A percentile compares a stretch with the other conserved stretches of the same genome.
phyloP scores from a whole-genome alignment of 1,140 invertebrate species.

The Diploscapter pachys region DNA sequence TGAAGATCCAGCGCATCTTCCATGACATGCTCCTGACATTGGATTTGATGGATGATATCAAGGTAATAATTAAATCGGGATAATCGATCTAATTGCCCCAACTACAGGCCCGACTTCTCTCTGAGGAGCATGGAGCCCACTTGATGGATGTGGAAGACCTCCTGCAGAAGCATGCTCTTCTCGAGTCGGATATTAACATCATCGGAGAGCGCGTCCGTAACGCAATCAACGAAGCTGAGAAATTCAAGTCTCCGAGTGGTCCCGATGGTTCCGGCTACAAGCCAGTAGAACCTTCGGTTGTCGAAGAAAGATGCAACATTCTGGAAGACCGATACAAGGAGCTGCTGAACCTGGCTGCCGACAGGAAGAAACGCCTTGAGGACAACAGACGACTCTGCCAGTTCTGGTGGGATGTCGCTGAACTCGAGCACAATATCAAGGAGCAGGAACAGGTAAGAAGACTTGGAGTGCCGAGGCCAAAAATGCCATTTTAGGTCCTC shows the following conservation, averaged over 20 bases:
- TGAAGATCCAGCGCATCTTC: slow-evolving; percentile 97
- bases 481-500: slow-evolving; percentile 68
- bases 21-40: slow-evolving; percentile 90
- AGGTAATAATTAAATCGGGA: slow-evolving; percentile 46
- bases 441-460: slow-evolving; percentile 85
- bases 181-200: slow-evolving; percentile 97
- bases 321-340: slow-evolving; percentile 78
- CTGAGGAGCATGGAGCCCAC: slow-evolving; percentile 97
- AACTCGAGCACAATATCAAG: slow-evolving; percentile 99
- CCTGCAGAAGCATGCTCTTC: slow-evolving; percentile 91
- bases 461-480: slow-evolving; percentile 5
- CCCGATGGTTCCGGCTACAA: slow-evolving; percentile 73
- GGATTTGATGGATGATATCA: slow-evolving; percentile 81
- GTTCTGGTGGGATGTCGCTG: slow-evolving; percentile 99
- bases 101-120: slow-evolving; percentile 70
- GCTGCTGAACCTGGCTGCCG: slow-evolving; percentile 87
- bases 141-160: slow-evolving; percentile 98
- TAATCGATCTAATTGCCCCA: neutral
- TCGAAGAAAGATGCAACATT: slow-evolving; percentile 87
- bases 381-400: slow-evolving; percentile 96
- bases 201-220: slow-evolving; percentile 92
- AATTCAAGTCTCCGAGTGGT: slow-evolving; percentile 82
- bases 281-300: slow-evolving; percentile 89
- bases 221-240: slow-evolving; percentile 86
- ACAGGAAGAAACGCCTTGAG: slow-evolving; percentile 81